These are phyloP conservation scores for Athene cunicularia DNA, from an alignment of 2,113 vertebrate species.

Conservation along the genomic window DNA sequence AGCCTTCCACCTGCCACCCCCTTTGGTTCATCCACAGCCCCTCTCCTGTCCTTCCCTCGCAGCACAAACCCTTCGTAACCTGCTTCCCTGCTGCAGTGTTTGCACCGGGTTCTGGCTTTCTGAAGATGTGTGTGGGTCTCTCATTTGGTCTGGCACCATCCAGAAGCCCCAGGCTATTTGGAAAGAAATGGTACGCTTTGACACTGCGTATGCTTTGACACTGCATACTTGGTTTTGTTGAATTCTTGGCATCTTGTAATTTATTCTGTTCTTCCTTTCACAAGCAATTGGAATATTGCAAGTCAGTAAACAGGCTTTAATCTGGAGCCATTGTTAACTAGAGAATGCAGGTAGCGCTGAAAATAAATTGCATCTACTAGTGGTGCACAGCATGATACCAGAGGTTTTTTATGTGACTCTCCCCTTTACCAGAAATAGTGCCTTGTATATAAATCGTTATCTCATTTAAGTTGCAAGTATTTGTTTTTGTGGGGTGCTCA, in stretches of 20 bases:
- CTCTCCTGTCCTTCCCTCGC: background rate
- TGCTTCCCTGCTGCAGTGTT: background rate
- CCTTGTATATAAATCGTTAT: background rate
- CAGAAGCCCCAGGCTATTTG: background rate
- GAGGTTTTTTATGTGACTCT: background rate
- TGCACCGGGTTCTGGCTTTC: background rate
- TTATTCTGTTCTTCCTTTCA: conserved; percentile 15
- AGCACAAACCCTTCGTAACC: background rate
- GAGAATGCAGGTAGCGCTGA: conserved; percentile 16
- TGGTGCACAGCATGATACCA: background rate
- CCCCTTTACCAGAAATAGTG: background rate
- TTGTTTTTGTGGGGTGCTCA: background rate
- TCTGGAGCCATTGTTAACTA: conserved; percentile 40
- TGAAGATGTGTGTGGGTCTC: fast-evolving
- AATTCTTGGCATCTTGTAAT: conserved; percentile 4
- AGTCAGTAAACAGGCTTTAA: conserved; percentile 47
- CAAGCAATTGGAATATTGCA: background rate
- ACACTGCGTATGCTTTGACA: background rate
- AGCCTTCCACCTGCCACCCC: background rate
- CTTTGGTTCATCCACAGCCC: background rate
- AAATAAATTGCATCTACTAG: conserved; percentile 31
- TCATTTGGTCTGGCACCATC: background rate
- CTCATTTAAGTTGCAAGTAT: background rate
- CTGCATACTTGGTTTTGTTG: background rate
- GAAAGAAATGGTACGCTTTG: background rate